Base-by-base conservation (phyloP, 1,140 invertebrate species). In the Solenopsis fugax region DNA sequence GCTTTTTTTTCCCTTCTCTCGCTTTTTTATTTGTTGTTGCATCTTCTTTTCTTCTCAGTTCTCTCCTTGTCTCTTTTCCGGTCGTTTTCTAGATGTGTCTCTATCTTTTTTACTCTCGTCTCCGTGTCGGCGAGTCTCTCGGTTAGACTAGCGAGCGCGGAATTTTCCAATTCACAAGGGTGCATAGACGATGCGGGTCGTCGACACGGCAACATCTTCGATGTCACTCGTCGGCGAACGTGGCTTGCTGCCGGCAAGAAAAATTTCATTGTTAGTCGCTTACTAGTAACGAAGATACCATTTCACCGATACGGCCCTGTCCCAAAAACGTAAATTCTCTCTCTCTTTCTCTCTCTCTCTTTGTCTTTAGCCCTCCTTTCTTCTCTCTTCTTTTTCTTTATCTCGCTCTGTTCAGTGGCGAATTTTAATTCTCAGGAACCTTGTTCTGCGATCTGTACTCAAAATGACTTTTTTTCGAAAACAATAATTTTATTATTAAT, bases 101-200 rank as follows among this genome's bases (percentile, higher is more conserved):
- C 86, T 92, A 89, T 60, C 89, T 88, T 91, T 91, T 88, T 84
- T 86, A 88, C 65, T 85, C 86, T 60, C 58, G 69, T 85, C 48
- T 76, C 12, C 52, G 54, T 75, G 50, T 56, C 45, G 41, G 16
- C 65, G 62, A 37, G 16, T 41, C 75, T 71, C 69, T 56, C 7
- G 50, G 24, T 24, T 84, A 45, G 34, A 13, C 48, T 37, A 45
- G 56, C 24, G 21, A 41, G 29, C 85, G 50, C 37, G 81, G 89
- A 90, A 90, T 90, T 90, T 86, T 76, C 81, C 80, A 80, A 90
- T 90, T 90, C 82, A 69, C n/a, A 88, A 90, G 89, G 89, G 87
- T 90, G 90, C 86, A 90, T 90, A 88, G 89, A 91, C 77, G 85
- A 90, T 91, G 89, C 78, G 69, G 76, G 85, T 88, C 69, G 89